Base-by-base conservation (phyloP, 2,888 invertebrate species). In the Steinernema carpocapsae region DNA sequence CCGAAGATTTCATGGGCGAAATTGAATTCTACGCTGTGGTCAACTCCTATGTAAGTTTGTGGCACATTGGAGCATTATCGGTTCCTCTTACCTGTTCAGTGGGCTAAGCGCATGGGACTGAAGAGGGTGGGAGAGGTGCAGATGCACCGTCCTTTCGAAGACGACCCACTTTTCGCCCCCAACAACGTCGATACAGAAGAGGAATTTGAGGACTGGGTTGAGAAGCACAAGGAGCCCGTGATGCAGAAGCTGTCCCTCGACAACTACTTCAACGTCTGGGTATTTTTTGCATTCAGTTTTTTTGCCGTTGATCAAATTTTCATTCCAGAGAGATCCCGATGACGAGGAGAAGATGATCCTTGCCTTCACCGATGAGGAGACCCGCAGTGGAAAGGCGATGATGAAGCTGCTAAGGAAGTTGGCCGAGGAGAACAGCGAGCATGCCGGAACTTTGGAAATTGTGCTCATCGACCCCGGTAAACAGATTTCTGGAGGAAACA, bases 1-100 rank as follows among this genome's bases (percentile, higher is more conserved):
- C 87, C 14, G 87, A 87, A 73, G 87, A 87, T 48, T 87, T 88
- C 77, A 87, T 87, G 87, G 87, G 87, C 72, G 87, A 88, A 72
- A 84, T 87, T 72, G 87, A 87, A 70, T 87, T 87, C 77, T 87
- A 84, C 76, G 87, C 87, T 43, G 87, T 87, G 59, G 87, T 87
- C 46, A 84, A 84, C 26, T 84, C 84, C 19, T 83, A 85, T 76
- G 84, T 85, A 71, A 43, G 43, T 71, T 22, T 37, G 37, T 70
- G 19, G 12, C 10, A 17, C 3, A n/a, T 7, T 42, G n/a, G 32
- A 70, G 71, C 26, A 19, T 42, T 22, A 26, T 37, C 4, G 10
- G 10, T 37, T 3, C 10, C 10, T 37, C 4, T 3, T 37, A 37
- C n/a, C n/a, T 29, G 73, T 83, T 73, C 73, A 86, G 84, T 87